These are phyloP conservation scores for Sturnira hondurensis DNA, from an alignment of 2,113 vertebrate species.

Conservation along the genomic window DNA sequence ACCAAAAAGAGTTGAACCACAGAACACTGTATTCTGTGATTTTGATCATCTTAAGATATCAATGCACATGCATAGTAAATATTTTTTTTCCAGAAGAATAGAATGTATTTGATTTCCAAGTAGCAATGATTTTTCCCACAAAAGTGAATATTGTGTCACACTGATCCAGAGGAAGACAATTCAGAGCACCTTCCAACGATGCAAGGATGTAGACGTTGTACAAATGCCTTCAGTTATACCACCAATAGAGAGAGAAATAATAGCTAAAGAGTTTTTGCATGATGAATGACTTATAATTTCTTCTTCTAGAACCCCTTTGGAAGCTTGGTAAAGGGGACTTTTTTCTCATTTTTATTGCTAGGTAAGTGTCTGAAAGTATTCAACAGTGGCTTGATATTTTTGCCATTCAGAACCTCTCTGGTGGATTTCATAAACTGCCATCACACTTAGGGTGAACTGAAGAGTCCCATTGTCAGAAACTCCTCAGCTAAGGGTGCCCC, in stretches of 20 bases:
- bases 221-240: constrained; percentile 91
- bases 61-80: not conserved
- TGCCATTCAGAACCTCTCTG: constrained; percentile 83
- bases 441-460: constrained; percentile 82
- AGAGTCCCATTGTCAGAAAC: constrained; percentile 80
- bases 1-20: not conserved
- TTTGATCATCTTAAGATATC: not conserved
- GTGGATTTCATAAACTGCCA: constrained; percentile 86
- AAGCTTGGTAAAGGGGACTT: constrained; percentile 60
- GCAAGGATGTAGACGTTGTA: not conserved
- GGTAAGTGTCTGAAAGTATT: constrained; percentile 88
- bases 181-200: not conserved
- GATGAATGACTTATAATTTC: constrained; percentile 90
- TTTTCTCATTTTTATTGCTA: constrained; percentile 77
- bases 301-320: constrained; percentile 92
- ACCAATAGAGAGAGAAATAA: constrained; percentile 94
- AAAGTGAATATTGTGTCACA: not conserved
- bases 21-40: not conserved
- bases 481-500: not conserved
- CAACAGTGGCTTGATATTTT: constrained; percentile 88
- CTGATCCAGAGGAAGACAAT: not conserved
- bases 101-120: not conserved
- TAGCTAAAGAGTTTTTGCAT: constrained; percentile 92
- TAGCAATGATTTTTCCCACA: not conserved
- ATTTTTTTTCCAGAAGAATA: not conserved